phyloP scores from a whole-genome alignment of 2,113 vertebrate genomes.

The Argyrosomus japonicus region DNA sequence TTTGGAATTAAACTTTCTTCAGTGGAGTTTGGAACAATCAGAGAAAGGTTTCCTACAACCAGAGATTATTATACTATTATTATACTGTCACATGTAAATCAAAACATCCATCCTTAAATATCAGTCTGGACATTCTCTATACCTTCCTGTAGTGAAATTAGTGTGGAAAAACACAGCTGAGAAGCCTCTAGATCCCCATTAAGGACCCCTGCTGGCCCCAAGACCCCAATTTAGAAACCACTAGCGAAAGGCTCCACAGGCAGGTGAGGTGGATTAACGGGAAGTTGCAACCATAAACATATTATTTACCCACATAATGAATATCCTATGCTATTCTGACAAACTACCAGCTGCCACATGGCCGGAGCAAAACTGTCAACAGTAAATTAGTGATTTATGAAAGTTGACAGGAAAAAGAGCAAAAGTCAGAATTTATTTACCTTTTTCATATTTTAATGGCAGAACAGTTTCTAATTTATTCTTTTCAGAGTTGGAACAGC shows the following conservation, averaged over 20 bases:
- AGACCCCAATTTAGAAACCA: neutral
- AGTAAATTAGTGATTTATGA: slow-evolving; percentile 1
- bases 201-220: neutral
- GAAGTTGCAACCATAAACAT: neutral
- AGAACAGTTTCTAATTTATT: slow-evolving; percentile 3
- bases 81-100: neutral
- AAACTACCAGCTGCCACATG: neutral
- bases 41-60: neutral
- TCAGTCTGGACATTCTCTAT: neutral
- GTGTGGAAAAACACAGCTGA: no score
- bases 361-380: neutral
- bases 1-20: slow-evolving; percentile 1
- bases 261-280: neutral
- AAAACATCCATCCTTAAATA: neutral
- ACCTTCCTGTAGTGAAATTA: neutral
- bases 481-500: neutral
- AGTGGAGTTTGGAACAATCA: neutral
- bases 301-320: neutral
- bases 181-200: neutral
- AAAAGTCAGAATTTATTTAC: neutral
- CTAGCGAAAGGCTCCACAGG: neutral
- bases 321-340: neutral
- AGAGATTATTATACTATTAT: neutral
- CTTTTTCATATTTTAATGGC: neutral
- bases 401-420: neutral